Base-by-base conservation (phyloP, 2,888 invertebrate genomes). In the Allophyes oxyacanthae region DNA sequence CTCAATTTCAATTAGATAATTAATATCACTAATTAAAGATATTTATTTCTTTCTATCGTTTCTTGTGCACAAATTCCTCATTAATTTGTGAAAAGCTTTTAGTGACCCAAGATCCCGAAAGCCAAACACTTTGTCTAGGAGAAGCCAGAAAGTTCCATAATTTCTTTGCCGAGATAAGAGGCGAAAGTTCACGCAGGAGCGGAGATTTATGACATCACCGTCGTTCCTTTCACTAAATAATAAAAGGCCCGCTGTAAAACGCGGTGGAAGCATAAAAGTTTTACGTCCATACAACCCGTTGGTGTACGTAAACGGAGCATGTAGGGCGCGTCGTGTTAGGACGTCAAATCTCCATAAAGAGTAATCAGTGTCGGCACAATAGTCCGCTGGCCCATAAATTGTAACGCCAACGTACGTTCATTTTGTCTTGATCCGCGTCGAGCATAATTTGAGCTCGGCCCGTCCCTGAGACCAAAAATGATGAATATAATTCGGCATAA, bases 181-280 rank as follows among this genome's bases (percentile, higher is more conserved):
- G 93, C 90, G 90, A 92, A 92, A 92, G 92, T 93, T 94, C 92
- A 92, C 91, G 92, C 92, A 91, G 92, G 89, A 92, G 89, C 90
- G 85, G 91, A 93, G 93, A 94, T 93, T 94, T 94, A 94, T 92
- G 92, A 92, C 92, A 89, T 92, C 91, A 91, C 90, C 91, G 91
- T 89, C 88, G 90, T 88, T 91, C 92, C 91, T 92, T 94, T 92
- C 92, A 94, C 93, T 94, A 94, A 93, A 94, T 94, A 94, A 94
- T 93, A 92, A 93, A 93, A 92, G 91, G 87, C 85, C 87, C 86
- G 91, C 91, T 93, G 92, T 93, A 93, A 93, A 94, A 92, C 92
- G 92, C 90, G 88, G 88, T 84, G 77, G 87, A 83, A 84, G 91
- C 89, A 89, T 94, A 94, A 93, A 94, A 93, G 86, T 93, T 93